Conservation (phyloP, 2,113 vertebrate species). For the Macaca nemestrina region DNA sequence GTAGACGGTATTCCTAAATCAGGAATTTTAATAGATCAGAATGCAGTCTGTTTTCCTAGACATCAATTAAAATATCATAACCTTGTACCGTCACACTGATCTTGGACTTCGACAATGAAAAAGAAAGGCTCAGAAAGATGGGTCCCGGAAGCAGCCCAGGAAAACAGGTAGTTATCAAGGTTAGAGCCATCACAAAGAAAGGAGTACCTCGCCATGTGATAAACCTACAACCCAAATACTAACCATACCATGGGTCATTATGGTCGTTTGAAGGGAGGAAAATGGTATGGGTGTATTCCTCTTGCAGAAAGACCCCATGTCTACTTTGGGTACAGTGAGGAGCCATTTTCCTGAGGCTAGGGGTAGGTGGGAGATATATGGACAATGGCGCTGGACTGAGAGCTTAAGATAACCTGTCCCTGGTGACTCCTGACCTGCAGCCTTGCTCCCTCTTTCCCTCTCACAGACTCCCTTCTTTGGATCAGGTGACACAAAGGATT, state of each 20-base stretch:
- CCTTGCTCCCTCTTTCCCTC: no score
- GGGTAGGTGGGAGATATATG: neutral
- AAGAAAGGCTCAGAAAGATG: neutral
- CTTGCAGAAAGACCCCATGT: neutral
- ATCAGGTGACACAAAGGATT: neutral
- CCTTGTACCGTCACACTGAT: neutral
- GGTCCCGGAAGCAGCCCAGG: neutral
- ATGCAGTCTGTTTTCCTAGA: neutral
- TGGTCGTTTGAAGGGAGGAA: neutral
- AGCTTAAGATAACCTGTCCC: neutral
- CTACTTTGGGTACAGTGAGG: neutral
- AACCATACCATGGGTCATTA: neutral
- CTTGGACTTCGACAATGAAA: neutral
- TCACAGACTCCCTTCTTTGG: neutral
- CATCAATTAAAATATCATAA: neutral
- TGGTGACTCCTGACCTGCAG: neutral
- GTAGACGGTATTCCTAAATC: neutral
- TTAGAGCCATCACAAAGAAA: conserved; percentile 25
- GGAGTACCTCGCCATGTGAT: neutral
- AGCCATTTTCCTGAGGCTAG: neutral
- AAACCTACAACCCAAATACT: neutral
- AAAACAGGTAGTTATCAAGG: neutral
- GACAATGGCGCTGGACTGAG: neutral
- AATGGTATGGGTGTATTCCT: neutral
- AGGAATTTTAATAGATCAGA: neutral